Evolutionary conservation across 2,888 invertebrate species (phyloP), one percentile per base, ranked within the genome.

Genomic region (Prionchulus punctatus): DNA sequence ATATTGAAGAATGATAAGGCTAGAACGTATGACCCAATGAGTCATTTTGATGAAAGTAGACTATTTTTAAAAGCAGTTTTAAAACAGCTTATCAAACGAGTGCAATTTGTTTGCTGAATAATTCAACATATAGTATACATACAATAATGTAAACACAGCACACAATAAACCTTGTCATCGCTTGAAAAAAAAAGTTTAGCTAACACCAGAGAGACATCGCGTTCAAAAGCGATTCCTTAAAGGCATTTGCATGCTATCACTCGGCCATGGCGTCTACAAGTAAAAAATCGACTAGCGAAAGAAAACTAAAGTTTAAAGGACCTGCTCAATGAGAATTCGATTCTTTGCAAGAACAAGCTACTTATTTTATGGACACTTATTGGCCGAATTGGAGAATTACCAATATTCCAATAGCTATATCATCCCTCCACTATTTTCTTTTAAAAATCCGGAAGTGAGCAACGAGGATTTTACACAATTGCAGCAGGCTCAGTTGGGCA

Each of bases 21-120:
- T 15, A 28, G 12, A n/a, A 18, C 18, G 36, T 12, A 18, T n/a
- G n/a, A 18, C 43, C 45, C n/a, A n/a, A n/a, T n/a, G n/a, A n/a
- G n/a, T n/a, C n/a, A n/a, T 53, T 1, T 60, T 68, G 68, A 60
- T 67, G 18, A 70, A 67, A 60, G 66, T 70, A 51, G 69, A 69
- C 59, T 69, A 69, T 54, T 63, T 70, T 1, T 69, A 69, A 58
- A 65, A 65, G 31, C n/a, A n/a, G n/a, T n/a, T n/a, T n/a, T n/a
- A n/a, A n/a, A n/a, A n/a, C n/a, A n/a, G n/a, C n/a, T n/a, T n/a
- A n/a, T n/a, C n/a, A n/a, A n/a, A n/a, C n/a, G n/a, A n/a, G n/a
- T n/a, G n/a, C n/a, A n/a, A n/a, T n/a, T n/a, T n/a, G n/a, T n/a
- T n/a, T n/a, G n/a, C n/a, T n/a, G n/a, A n/a, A n/a, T n/a, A n/a